Percentiles rank a stretch among this genome's conserved stretches.
Evolutionary conservation across 2,113 vertebrate genomes (phyloP).

Genomic region (Microcebus jonahi): DNA sequence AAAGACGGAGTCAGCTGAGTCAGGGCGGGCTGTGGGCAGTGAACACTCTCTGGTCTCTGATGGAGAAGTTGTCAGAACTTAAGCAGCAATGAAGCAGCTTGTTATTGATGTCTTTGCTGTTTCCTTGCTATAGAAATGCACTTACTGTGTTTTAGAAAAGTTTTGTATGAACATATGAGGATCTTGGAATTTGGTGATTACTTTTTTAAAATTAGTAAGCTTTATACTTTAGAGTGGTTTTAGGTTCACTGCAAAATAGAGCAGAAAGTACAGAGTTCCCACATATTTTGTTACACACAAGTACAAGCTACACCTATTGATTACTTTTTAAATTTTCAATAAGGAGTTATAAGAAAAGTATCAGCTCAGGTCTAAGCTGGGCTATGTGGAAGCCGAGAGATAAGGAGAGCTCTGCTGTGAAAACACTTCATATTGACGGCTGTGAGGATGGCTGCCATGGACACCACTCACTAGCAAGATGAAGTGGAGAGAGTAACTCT

Average conservation of each 20-base stretch:
- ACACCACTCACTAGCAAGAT: not conserved
- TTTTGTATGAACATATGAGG: not conserved
- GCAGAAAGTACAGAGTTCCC: not conserved
- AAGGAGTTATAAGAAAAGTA: not conserved
- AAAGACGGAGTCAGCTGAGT: not conserved
- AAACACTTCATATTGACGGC: not conserved
- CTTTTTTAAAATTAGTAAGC: not conserved
- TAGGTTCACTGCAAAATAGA: not conserved
- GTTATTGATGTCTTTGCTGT: not conserved
- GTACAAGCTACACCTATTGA: no score
- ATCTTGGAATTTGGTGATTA: not conserved
- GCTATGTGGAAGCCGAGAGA: not conserved
- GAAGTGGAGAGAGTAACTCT: not conserved
- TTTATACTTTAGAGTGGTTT: not conserved
- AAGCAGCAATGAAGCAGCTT: not conserved
- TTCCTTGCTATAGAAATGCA: not conserved
- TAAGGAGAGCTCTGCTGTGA: not conserved
- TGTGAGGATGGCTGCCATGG: no score
- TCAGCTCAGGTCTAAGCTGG: not conserved
- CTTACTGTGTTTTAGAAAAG: not conserved
- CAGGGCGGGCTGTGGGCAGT: accelerated
- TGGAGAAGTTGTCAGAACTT: not conserved
- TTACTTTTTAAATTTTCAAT: not conserved
- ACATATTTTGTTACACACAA: not conserved
- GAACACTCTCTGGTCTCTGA: not conserved